Evolutionary conservation across 2,113 vertebrate species (phyloP).

Genomic region (Pterocles orientalis): DNA sequence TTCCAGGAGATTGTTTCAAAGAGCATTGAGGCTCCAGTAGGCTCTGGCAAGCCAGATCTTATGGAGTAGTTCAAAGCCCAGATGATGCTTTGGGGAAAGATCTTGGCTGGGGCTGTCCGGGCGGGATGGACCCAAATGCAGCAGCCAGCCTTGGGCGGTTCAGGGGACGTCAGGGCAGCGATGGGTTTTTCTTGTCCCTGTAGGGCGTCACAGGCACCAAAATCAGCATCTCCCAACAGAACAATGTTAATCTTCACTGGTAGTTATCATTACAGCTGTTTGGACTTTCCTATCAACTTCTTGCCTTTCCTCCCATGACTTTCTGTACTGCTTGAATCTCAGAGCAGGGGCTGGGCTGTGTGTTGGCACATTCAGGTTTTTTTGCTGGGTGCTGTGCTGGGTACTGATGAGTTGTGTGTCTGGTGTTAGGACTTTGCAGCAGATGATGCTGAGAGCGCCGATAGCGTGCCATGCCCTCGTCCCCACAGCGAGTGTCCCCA

Average conservation of each 20-base stretch:
- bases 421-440: background rate
- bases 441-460: background rate
- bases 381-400: background rate
- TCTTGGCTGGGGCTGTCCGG: background rate
- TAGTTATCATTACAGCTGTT: background rate
- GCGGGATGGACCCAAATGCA: background rate
- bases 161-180: background rate
- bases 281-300: background rate
- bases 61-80: background rate
- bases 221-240: background rate
- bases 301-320: background rate
- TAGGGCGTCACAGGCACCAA: background rate
- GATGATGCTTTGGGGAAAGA: background rate
- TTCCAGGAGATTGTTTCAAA: background rate
- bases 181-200: background rate
- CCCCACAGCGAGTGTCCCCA: background rate
- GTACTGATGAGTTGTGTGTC: no score
- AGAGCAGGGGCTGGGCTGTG: background rate
- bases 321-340: background rate
- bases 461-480: accelerated
- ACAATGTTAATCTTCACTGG: background rate
- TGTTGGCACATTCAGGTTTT: background rate
- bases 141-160: background rate
- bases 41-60: background rate
- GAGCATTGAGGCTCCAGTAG: background rate